Conservation (phyloP, 1,140 invertebrate genomes). For the Colletes latitarsis region DNA sequence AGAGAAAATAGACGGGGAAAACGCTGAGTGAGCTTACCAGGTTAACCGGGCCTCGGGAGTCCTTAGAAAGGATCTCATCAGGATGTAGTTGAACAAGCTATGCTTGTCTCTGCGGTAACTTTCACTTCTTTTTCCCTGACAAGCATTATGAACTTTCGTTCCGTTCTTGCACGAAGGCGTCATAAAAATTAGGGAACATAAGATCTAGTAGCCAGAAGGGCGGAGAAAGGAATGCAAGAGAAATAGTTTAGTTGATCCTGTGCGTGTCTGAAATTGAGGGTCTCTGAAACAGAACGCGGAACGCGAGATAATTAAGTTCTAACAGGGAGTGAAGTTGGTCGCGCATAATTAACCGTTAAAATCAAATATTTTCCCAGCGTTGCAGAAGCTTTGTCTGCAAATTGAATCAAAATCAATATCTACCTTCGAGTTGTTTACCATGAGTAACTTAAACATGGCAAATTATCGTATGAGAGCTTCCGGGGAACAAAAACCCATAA, state of each 20-base stretch:
- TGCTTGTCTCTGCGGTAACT: conserved; percentile 17
- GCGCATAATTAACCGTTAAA: not conserved
- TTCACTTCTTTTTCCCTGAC: conserved; percentile 6
- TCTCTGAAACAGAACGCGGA: not conserved
- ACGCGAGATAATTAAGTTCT: not conserved
- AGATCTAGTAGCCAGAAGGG: not conserved
- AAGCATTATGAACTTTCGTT: not conserved
- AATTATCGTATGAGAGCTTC: not conserved
- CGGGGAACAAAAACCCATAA: not conserved
- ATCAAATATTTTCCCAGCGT: not conserved
- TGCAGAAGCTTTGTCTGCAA: not conserved
- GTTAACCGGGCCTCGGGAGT: conserved; percentile 26
- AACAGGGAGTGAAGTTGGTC: not conserved
- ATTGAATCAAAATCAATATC: not conserved
- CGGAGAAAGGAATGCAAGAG: not conserved
- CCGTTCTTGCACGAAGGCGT: not conserved
- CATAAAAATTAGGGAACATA: conserved; percentile 12
- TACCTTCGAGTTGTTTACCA: not conserved
- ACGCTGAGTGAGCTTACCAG: not conserved
- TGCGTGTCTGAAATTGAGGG: not conserved
- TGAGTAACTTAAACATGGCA: not conserved
- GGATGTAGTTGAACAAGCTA: conserved; percentile 28
- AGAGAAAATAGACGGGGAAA: not conserved
- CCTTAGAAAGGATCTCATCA: conserved; percentile 32
- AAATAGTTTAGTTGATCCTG: not conserved